A percentile compares a stretch with the other conserved stretches of the same genome.
Conservation (phyloP, 1,140 invertebrate genomes). For the Brachionus paranguensis region DNA sequence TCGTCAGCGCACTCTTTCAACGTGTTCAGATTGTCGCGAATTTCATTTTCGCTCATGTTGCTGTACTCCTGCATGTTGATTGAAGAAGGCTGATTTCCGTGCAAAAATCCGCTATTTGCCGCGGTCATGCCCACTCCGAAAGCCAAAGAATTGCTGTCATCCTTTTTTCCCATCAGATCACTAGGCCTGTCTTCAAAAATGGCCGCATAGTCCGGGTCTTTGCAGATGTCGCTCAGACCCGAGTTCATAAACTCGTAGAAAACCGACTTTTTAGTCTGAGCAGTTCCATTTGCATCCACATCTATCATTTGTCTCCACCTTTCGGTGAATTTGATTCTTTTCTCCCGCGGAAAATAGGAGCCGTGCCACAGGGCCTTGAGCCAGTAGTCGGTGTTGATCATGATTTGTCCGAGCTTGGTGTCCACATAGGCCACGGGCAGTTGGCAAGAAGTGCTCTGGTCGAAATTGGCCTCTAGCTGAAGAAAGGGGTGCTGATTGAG, state of each 20-base stretch:
- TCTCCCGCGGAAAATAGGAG: slow-evolving; percentile 53
- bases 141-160: background rate
- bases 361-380: slow-evolving; percentile 56
- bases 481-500: slow-evolving; percentile 53
- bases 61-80: slow-evolving; percentile 44
- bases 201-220: background rate
- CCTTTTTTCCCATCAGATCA: background rate
- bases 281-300: slow-evolving; percentile 48
- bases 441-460: slow-evolving; percentile 50
- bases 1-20: slow-evolving; percentile 51
- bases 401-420: slow-evolving; percentile 50
- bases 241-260: slow-evolving; percentile 51
- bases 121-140: slow-evolving; percentile 31
- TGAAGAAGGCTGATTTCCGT: background rate
- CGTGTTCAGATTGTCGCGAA: slow-evolving; percentile 43
- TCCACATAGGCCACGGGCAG: slow-evolving; percentile 54
- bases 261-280: slow-evolving; percentile 51
- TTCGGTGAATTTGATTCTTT: slow-evolving; percentile 54
- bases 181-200: background rate
- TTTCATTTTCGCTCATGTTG: slow-evolving; percentile 46
- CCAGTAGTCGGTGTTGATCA: slow-evolving; percentile 54
- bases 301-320: slow-evolving; percentile 52
- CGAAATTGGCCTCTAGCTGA: slow-evolving; percentile 51
- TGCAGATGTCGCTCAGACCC: slow-evolving; percentile 43
- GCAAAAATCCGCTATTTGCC: background rate